Percentiles rank a stretch among this genome's conserved stretches.
These are phyloP conservation scores for Thalassarche chlororhynchos DNA, from an alignment of 2,113 vertebrate species.

Conservation along the genomic window DNA sequence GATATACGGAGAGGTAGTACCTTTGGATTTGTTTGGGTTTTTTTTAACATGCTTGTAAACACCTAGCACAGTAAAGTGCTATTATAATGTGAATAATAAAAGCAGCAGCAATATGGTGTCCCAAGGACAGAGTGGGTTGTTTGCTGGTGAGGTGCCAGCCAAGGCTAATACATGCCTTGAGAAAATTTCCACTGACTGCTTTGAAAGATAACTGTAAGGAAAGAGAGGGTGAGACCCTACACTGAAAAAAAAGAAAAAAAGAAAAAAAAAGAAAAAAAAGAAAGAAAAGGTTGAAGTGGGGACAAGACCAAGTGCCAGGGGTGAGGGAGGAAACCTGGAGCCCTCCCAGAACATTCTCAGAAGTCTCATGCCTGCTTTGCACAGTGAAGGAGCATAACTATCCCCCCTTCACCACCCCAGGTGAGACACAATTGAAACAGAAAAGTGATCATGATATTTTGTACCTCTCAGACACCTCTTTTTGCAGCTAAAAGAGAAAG, in stretches of 20 bases:
- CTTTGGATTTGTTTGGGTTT: not conserved
- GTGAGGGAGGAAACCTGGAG: not conserved
- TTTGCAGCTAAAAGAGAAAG: not conserved
- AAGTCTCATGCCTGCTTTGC: not conserved
- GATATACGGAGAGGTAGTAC: not conserved
- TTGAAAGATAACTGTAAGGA: not conserved
- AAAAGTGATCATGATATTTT: not conserved
- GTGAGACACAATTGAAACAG: not conserved
- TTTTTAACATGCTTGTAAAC: not conserved
- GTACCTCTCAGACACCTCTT: not conserved
- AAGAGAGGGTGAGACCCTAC: not conserved
- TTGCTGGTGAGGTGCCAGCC: not conserved
- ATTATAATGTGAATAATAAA: not conserved
- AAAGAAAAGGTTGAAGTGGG: not conserved
- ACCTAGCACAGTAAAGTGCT: not conserved
- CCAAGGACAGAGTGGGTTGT: not conserved
- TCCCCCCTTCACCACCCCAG: rapidly evolving
- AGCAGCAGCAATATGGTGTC: not conserved
- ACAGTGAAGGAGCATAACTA: not conserved
- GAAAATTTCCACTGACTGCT: not conserved
- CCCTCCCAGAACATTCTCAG: not conserved
- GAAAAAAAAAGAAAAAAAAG: no score
- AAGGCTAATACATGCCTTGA: not conserved
- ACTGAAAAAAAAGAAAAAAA: not conserved
- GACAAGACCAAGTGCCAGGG: not conserved